A percentile compares a stretch with the other conserved stretches of the same genome.
Conservation (phyloP, 2,888 invertebrate species). For the Meloe dianella region DNA sequence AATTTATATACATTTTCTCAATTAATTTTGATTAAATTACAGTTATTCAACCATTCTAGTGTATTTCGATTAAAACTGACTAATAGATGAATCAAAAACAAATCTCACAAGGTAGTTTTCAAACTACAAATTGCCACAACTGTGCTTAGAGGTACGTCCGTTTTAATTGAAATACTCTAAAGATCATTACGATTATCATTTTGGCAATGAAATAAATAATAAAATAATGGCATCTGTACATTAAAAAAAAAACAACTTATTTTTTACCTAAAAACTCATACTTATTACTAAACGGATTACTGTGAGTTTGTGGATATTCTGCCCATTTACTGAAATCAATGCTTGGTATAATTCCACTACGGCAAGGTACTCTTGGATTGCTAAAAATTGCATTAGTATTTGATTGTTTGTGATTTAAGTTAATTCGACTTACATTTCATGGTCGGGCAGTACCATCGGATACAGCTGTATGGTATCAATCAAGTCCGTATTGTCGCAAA, state of each 20-base stretch:
- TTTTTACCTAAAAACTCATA: constrained; percentile 40
- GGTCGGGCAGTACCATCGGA: constrained; percentile 91
- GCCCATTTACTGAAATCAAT: constrained; percentile 92
- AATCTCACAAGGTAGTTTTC: background rate
- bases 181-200: constrained; percentile 13
- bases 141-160: too few species aligned
- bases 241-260: constrained; percentile 22
- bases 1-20: background rate
- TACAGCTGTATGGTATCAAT: constrained; percentile 91
- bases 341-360: constrained; percentile 84
- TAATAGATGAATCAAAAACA: too few species aligned
- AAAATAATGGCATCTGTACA: constrained; percentile 41
- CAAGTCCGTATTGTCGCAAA: constrained; percentile 91
- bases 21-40: too few species aligned
- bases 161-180: too few species aligned
- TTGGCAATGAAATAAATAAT: constrained; percentile 32
- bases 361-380: constrained; percentile 91
- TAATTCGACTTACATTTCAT: constrained; percentile 79
- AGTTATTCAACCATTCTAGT: background rate
- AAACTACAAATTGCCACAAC: too few species aligned
- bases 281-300: constrained; percentile 21
- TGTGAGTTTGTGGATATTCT: constrained; percentile 60
- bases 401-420: constrained; percentile 9
- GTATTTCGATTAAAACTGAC: background rate
- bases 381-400: constrained; percentile 59